A percentile compares a stretch with the other conserved stretches of the same genome.
Conservation (phyloP, 1,140 invertebrate species). For the Eupristina koningsbergeri region DNA sequence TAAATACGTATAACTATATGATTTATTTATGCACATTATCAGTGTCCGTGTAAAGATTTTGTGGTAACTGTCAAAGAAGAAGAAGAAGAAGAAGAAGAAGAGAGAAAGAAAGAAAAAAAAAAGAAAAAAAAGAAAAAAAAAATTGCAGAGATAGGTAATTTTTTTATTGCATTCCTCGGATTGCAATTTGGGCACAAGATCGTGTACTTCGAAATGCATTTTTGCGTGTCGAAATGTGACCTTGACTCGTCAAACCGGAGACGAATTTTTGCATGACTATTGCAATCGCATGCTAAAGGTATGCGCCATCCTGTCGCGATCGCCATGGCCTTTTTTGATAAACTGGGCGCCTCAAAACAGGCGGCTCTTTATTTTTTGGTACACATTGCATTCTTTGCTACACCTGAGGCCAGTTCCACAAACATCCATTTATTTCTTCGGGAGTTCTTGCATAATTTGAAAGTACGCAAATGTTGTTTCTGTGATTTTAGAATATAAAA, state of each 20-base stretch:
- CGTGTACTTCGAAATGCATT: neutral
- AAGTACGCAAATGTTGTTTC: no score
- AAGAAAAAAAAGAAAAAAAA: no score
- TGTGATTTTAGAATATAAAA: no score
- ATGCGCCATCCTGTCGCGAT: neutral
- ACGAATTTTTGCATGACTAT: conserved; percentile 36
- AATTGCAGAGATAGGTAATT: neutral
- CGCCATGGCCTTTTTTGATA: neutral
- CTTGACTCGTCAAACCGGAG: conserved; percentile 31
- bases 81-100: no score
- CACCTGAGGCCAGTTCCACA: no score
- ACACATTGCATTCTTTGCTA: neutral
- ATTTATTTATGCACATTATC: neutral
- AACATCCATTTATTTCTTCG: neutral
- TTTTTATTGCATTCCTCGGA: neutral
- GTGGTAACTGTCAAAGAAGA: no score
- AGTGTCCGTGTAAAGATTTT: neutral
- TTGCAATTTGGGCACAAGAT: neutral
- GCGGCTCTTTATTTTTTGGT: neutral
- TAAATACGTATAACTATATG: neutral
- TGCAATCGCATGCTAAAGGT: neutral
- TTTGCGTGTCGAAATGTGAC: conserved; percentile 26
- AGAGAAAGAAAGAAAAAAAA: no score
- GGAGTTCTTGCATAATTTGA: neutral
- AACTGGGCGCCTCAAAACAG: neutral